Evolutionary conservation across 2,888 invertebrate species (phyloP), one percentile per base, ranked within the genome.

Genomic region (Andrena dorsata): DNA sequence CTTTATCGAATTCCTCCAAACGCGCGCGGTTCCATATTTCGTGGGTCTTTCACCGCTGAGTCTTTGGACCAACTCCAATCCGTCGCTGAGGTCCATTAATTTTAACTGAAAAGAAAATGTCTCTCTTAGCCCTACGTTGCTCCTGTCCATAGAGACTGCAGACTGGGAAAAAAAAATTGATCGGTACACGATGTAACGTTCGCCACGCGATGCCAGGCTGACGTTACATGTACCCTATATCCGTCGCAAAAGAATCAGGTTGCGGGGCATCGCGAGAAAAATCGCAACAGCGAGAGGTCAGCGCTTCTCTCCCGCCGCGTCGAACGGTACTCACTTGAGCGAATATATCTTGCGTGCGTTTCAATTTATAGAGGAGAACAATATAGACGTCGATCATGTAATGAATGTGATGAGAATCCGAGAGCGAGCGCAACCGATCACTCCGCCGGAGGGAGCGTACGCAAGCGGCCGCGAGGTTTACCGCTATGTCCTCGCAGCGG

Each of bases 301-400:
- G 16, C 13, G n/a, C 35, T 20, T 7, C 20, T 41, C 35, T 20
- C 53, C 16, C 8, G 16, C 10, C 10, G 0, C 1, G 8, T 41
- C 0, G 13, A 20, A 23, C 16, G 53, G n/a, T 70, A 89, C 92
- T 90, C 91, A 95, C 95, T 94, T 95, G 94, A 90, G 94, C 94
- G 90, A 95, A 93, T 88, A 95, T 94, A 90, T 95, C 95, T 89
- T 94, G 93, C 89, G 93, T 95, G 91, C 95, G 94, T 91, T 95
- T 95, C 90, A 94, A 94, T 94, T 95, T 95, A 92, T 94, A 95
- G 87, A 96, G 92, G 70, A 96, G 94, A 74, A 95, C 95, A 86
- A 96, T 94, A 90, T 95, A 95, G 69, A 95, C 94, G 92, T 96
- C 96, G 89, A 95, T 94, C 93, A 95, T 95, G 90, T 95, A 95